Conservation (phyloP, 2,113 vertebrate genomes). For the Hiodon tergisus region DNA sequence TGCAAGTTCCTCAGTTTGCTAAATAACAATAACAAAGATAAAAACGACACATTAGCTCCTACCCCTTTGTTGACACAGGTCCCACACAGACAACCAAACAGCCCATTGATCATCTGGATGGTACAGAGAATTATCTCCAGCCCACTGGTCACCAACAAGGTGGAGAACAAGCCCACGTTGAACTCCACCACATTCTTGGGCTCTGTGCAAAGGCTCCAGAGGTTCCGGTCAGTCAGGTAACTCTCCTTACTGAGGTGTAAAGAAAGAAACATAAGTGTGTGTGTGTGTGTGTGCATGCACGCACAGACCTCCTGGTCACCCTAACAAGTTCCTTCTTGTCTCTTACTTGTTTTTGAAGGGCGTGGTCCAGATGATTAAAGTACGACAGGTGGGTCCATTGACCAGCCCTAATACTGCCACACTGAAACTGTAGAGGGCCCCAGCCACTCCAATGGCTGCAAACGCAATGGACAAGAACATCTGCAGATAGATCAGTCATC, state of each 20-base stretch:
- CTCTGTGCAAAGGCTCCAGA: slow-evolving; percentile 35
- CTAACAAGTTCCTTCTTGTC: background rate
- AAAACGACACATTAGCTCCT: background rate
- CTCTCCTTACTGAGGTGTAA: slow-evolving; percentile 24
- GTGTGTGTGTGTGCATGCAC: too few relatives aligned
- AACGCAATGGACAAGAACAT: slow-evolving; percentile 71
- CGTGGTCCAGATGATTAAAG: slow-evolving; percentile 15
- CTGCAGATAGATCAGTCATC: slow-evolving; percentile 36
- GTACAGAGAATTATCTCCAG: slow-evolving; percentile 58
- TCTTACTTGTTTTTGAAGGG: slow-evolving; percentile 58
- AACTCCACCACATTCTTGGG: slow-evolving; percentile 58
- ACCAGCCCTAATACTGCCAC: slow-evolving; percentile 57
- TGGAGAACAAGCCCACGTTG: slow-evolving; percentile 57
- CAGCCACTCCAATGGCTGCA: slow-evolving; percentile 58
- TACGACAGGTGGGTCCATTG: slow-evolving; percentile 58
- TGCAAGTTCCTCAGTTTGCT: too few relatives aligned
- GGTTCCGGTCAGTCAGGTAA: slow-evolving; percentile 45
- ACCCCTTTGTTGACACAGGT: slow-evolving; percentile 55
- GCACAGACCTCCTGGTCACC: too few relatives aligned
- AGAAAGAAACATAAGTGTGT: too few relatives aligned
- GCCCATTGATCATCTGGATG: slow-evolving; percentile 63
- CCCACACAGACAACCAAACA: slow-evolving; percentile 66
- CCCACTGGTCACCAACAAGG: slow-evolving; percentile 47
- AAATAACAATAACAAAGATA: too few relatives aligned
- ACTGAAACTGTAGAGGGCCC: slow-evolving; percentile 59